Evolutionary conservation across 64 coral and sea anemone species (phyloP), one percentile per base, ranked within the genome.

Genomic region (Cladopsammia gracilis): DNA sequence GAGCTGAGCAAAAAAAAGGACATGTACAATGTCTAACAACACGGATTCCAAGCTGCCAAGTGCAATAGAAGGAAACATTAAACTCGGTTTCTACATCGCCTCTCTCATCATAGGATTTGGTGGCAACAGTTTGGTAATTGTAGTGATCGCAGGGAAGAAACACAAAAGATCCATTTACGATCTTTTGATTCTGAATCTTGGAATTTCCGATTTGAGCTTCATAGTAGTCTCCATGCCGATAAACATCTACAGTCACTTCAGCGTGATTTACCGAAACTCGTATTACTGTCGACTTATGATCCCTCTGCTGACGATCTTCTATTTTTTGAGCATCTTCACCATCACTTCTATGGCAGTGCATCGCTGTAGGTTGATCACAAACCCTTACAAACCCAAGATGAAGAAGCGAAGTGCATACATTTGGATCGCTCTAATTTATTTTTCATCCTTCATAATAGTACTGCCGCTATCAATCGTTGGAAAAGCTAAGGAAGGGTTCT

Each of bases 331-430:
- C 26, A 93, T 93, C 18, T 93, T 86, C 70, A 93, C 82, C 46
- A 87, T 93, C 6, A 58, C 91, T 50, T 92, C 95, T 20, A 96
- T 96, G 95, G 90, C 95, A 14, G 53, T 93, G 26, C 71, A 93
- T 57, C 87, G 95, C 9, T 92, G 91, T 16, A 71, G 83, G 15
- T 73, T 96, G 18, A 93, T 96, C 11, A 47, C 89, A 10, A 93
- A 96, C 45, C 95, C 95, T 51, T 89, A 89, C 58, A 96, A 88
- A 25, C 48, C 70, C 53, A 68, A 93, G 64, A 90, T 78, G 51
- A 62, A 62, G 14, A 66, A 84, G 20, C 46, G 59, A 53, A 44
- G 12, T 10, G 79, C 52, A n/a, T 77, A 51, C 60, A 25, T 75
- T 10, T 89, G 86, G 76, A 85, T 94, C 22, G 46, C 13, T 13